phyloP scores from a whole-genome alignment of 1,140 invertebrate species.

The Campoletis sonorensis region DNA sequence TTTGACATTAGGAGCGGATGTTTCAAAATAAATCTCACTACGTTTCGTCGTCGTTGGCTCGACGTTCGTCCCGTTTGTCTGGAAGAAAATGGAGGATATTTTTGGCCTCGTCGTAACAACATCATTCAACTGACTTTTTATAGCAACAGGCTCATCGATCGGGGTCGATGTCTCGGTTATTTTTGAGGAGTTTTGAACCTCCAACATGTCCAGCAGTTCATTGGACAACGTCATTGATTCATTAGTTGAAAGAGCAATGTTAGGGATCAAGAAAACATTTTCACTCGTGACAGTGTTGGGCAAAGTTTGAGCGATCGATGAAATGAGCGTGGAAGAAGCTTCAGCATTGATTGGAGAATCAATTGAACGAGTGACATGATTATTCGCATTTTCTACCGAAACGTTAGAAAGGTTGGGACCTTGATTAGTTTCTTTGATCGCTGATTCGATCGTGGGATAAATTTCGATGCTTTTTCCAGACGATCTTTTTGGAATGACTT shows the following conservation, averaged over 20 bases:
- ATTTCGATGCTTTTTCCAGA: not conserved
- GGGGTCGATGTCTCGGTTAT: not conserved
- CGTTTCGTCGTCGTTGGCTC: constrained; percentile 30
- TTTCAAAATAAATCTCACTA: constrained; percentile 51
- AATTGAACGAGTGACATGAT: not conserved
- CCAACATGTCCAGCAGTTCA: not conserved
- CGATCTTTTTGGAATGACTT: not conserved
- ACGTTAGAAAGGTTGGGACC: not conserved
- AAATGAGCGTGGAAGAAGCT: not conserved
- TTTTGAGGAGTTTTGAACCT: not conserved
- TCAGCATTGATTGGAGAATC: not conserved
- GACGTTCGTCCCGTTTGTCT: constrained; percentile 28
- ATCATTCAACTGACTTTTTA: not conserved
- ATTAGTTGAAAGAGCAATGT: not conserved
- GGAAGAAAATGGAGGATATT: constrained; percentile 37
- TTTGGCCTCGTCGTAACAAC: not conserved
- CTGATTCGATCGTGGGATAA: not conserved
- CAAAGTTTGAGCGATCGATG: not conserved
- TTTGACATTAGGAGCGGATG: constrained; percentile 17
- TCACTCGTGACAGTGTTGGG: not conserved
- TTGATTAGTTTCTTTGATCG: not conserved
- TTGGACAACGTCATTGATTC: not conserved
- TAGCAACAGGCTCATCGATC: not conserved
- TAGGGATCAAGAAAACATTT: not conserved
- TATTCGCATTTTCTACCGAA: not conserved